A percentile compares a stretch with the other conserved stretches of the same genome.
Conservation (phyloP, 2,888 invertebrate genomes). For the Esperia sulphurella region DNA sequence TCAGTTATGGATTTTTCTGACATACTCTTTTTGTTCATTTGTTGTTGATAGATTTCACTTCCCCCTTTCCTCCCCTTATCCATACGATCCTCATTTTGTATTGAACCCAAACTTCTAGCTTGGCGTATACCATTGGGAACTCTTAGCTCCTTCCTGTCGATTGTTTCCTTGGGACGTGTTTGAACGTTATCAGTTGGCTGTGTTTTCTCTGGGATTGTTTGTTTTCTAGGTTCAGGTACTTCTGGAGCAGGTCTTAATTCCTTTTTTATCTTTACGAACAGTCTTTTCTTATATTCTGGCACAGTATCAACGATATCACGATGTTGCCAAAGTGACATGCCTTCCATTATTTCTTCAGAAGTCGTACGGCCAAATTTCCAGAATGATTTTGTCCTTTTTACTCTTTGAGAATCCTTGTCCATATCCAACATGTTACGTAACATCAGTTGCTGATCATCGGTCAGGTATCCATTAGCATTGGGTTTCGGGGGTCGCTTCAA, state of each 20-base stretch:
- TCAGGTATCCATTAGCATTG: constrained; percentile 68
- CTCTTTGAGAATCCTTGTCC: constrained; percentile 81
- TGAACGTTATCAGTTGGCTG: constrained; percentile 41
- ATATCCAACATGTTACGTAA: constrained; percentile 71
- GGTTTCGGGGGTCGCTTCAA: constrained; percentile 60
- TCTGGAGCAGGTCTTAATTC: constrained; percentile 65
- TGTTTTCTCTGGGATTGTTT: constrained; percentile 44
- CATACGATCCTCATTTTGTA: constrained; percentile 59
- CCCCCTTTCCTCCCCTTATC: constrained; percentile 45
- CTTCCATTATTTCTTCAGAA: constrained; percentile 88
- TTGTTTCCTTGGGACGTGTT: constrained; percentile 60
- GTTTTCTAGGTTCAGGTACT: constrained; percentile 53
- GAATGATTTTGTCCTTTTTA: constrained; percentile 91
- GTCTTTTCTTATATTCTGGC: constrained; percentile 71
- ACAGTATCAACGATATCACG: constrained; percentile 88
- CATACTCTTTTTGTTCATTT: constrained; percentile 61
- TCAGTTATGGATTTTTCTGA: constrained; percentile 67
- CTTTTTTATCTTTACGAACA: constrained; percentile 68
- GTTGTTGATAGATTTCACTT: constrained; percentile 48
- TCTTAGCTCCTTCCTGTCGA: constrained; percentile 68
- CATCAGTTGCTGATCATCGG: constrained; percentile 77
- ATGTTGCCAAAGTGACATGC: constrained; percentile 93
- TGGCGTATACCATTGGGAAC: constrained; percentile 64
- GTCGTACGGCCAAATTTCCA: constrained; percentile 89
- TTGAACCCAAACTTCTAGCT: constrained; percentile 69